These are phyloP conservation scores for Leptoclinus maculatus DNA, from an alignment of 2,797 vertebrate genomes.

Conservation along the genomic window DNA sequence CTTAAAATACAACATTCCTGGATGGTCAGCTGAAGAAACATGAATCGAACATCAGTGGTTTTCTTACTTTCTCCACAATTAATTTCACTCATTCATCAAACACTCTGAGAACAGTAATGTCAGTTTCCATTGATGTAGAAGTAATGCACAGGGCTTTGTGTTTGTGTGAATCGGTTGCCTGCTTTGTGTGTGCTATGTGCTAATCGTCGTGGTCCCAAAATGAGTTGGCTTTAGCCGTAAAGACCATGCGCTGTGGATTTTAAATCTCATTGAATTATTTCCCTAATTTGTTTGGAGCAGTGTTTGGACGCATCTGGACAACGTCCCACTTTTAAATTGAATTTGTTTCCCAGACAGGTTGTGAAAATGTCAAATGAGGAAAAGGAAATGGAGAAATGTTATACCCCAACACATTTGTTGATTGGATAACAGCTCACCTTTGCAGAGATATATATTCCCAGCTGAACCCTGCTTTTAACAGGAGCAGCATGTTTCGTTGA, in stretches of 20 bases:
- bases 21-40: slow-evolving; percentile 1
- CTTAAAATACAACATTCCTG: background rate
- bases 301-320: slow-evolving; percentile 35
- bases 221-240: slow-evolving; percentile 24
- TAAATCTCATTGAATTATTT: slow-evolving; percentile 65
- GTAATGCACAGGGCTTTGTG: slow-evolving; percentile 6
- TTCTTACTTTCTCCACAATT: slow-evolving; percentile 11
- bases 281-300: slow-evolving; percentile 50
- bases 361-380: slow-evolving; percentile 49
- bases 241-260: slow-evolving; percentile 55
- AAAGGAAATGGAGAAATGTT: slow-evolving; percentile 20
- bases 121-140: slow-evolving; percentile 33
- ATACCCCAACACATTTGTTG: slow-evolving; percentile 12
- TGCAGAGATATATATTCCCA: background rate
- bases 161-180: too few species aligned
- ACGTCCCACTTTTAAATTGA: slow-evolving; percentile 51
- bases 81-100: slow-evolving; percentile 25
- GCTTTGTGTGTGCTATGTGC: background rate
- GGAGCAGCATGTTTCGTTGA: slow-evolving; percentile 13
- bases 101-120: slow-evolving; percentile 16
- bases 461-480: slow-evolving; percentile 4
- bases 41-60: slow-evolving; percentile 11
- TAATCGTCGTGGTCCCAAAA: slow-evolving; percentile 11
- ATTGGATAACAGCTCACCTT: slow-evolving; percentile 16
- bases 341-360: slow-evolving; percentile 50